phyloP scores from a whole-genome alignment of 2,113 vertebrate species.

The Chlamydotis undulata region DNA sequence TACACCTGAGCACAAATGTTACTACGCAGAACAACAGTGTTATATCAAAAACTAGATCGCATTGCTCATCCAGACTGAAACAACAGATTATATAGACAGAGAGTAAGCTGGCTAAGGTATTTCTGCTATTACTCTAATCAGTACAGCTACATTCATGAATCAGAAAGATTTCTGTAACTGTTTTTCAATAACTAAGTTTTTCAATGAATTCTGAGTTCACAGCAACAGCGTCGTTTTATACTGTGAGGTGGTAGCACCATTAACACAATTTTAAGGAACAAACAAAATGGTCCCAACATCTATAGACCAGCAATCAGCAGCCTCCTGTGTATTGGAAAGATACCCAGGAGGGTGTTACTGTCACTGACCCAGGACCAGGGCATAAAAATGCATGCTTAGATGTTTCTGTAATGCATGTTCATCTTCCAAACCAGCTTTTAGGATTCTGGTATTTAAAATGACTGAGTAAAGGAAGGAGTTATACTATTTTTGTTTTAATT shows the following conservation, averaged over 20 bases:
- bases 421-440: slow-evolving; percentile 56
- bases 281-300: background rate
- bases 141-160: background rate
- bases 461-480: slow-evolving; percentile 9
- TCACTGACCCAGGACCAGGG: background rate
- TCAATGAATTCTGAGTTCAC: background rate
- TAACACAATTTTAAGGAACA: background rate
- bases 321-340: background rate
- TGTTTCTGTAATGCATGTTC: slow-evolving; percentile 42
- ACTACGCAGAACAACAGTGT: background rate
- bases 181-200: background rate
- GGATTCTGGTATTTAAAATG: slow-evolving; percentile 27
- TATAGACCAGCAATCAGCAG: background rate
- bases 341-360: slow-evolving; percentile 34
- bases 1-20: background rate
- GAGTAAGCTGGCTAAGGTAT: background rate
- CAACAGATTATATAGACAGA: background rate
- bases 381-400: background rate
- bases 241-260: background rate
- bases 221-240: background rate
- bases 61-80: background rate
- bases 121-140: background rate
- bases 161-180: background rate
- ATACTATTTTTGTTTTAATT: slow-evolving; percentile 47
- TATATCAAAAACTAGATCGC: background rate